Evolutionary conservation across 2,797 vertebrate genomes (phyloP), one percentile per base, ranked within the genome.

Genomic region (Poecilia velifera): DNA sequence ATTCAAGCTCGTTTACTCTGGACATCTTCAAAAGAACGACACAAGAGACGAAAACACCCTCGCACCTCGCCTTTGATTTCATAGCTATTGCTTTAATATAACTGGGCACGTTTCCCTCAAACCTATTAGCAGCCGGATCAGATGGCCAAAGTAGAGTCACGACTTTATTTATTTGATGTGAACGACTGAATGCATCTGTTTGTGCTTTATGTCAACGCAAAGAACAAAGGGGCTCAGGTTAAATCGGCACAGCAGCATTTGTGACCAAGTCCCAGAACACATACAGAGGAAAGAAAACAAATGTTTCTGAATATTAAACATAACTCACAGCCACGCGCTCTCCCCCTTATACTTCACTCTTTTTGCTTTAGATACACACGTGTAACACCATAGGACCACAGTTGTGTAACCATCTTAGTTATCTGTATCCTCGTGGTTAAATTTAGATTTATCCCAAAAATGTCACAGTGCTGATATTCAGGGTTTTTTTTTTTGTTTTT

Each of bases 391-490:
- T 59, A 70, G 25, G 43, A n/a, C 12, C 25, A 4, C 72, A 22
- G 64, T 12, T 68, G 64, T 41, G 64, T 76, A 68, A 79, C 51
- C 14, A 20, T 70, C 43, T 73, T 6, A 72, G 25, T 70, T 39
- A 78, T 76, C n/a, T 13, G 9, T 25, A 43, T 74, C 53, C 41
- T 73, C 36, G 72, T 16, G 36, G 31, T 68, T 47, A 41, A 70
- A 76, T 76, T 77, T 74, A 28, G 9, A 76, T 76, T 72, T 10
- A 71, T 22, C 51, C 74, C 28, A 18, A 74, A 81, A 84, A 55
- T n/a, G n/a, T 68, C 31, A 79, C 34, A 74, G 73, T 72, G 39
- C 43, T 8, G 68, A 82, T 20, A 31, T 34, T 8, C 18, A 25
- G 8, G 14, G 0, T 7, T 49, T 49, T 16, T 47, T 49, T 76